Base-by-base conservation (phyloP, 2,888 invertebrate species). In the Agrochola macilenta region DNA sequence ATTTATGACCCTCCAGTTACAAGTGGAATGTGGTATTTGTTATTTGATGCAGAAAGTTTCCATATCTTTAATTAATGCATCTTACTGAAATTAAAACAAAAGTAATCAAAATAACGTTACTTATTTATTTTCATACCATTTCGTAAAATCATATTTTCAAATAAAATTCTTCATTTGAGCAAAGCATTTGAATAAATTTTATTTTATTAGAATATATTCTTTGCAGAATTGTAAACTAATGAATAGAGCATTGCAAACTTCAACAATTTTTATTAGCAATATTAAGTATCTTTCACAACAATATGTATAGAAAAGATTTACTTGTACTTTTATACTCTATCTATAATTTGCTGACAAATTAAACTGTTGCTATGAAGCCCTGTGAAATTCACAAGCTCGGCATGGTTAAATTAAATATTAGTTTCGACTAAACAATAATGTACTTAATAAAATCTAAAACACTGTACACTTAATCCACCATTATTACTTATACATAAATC, bases 11-110 rank as follows among this genome's bases (percentile, higher is more conserved):
- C 85, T 83, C 74, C 81, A 81, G 76, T 88, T 87, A 89, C 89
- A 90, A 89, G 88, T 93, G 94, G 94, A 94, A 94, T 94, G 94
- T 94, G 91, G 88, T 86, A 89, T 89, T 89, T 88, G 89, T 88
- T 87, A 87, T 83, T 87, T 86, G 75, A 84, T 80, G 79, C 83
- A 85, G 86, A 89, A 86, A 85, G 76, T 84, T 76, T 87, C 84
- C 84, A 85, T 87, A 89, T 81, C 58, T 72, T 61, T 80, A 65
- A 46, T 63, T 82, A 81, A 72, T 79, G 76, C 76, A 79, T 85
- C 76, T 71, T 74, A 76, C 26, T 64, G 63, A 72, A 63, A 35
- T 73, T 43, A 52, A 70, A 46, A 72, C 26, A 77, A 68, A 58
- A 76, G 26, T 49, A 69, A 78, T 73, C n/a, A 39, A 43, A 72